Base-by-base conservation (phyloP, 1,140 invertebrate genomes). In the Pomacea maculata region DNA sequence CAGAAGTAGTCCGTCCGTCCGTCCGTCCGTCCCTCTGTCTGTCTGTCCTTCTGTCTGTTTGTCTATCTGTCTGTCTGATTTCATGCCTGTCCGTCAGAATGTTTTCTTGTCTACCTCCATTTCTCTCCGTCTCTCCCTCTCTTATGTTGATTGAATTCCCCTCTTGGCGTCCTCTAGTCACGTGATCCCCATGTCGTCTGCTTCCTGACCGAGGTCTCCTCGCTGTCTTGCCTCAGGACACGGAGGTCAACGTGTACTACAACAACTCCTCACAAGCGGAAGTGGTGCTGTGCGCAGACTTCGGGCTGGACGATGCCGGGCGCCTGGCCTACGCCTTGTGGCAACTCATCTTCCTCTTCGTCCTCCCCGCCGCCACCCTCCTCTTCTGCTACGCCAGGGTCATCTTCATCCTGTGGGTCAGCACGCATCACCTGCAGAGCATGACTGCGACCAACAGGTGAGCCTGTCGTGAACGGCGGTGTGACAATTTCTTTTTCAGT, bases 401-500 rank as follows among this genome's bases (percentile, higher is more conserved):
- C 17, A 93, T 94, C 74, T 88, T 90, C 57, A 92, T 93, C 76
- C 90, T 94, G 0, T 94, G 93, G 93, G 87, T 90, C 75, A 93
- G 92, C 72, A 93, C 93, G 1, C 88, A 89, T 65, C 88, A 91
- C 45, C 85, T 91, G 8, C 82, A 85, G 45, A 84, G 83, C 45
- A 82, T 91, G 78, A 88, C 87, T 1, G 85, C 85, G 74, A 54
- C 80, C 61, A 78, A 80, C 61, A 85, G 83, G 86, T 86, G 73
- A 77, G 57, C 8, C 15, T 14, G 15, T 61, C 57, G 11, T 61
- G 11, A 0, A 61, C 57, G 34, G 34, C 34, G 6, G 34, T 45
- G 34, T 45, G 34, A 45, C 34, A 45, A 6, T 45, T 2, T 45
- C 34, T 2, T 2, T 45, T 45, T 25, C 25, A 45, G 34, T 78